phyloP scores from a whole-genome alignment of 2,797 vertebrate species.

The Micromesistius poutassou region DNA sequence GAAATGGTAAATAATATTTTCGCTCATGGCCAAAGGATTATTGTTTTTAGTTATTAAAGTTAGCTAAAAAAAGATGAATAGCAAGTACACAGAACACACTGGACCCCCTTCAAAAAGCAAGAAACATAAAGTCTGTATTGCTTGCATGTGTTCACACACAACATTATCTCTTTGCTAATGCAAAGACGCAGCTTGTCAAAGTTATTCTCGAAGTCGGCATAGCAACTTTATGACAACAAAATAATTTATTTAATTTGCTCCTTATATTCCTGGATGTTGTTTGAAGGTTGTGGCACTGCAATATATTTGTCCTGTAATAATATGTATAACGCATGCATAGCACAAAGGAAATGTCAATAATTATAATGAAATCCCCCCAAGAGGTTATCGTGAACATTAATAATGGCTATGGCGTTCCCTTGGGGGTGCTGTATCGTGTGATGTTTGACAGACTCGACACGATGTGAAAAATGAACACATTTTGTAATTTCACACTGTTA shows the following conservation, averaged over 20 bases:
- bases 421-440: slow-evolving; percentile 36
- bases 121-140: not conserved
- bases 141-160: too few relatives aligned
- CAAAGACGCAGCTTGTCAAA: too few relatives aligned
- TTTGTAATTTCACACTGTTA: not conserved
- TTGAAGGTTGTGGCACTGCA: not conserved
- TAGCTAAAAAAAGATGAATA: too few relatives aligned
- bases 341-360: slow-evolving; percentile 60
- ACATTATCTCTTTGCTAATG: too few relatives aligned
- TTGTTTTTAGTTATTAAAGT: too few relatives aligned
- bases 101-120: not conserved
- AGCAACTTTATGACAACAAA: not conserved
- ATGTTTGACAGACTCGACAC: slow-evolving; percentile 56
- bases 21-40: too few relatives aligned
- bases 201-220: not conserved
- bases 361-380: slow-evolving; percentile 64
- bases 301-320: slow-evolving; percentile 22
- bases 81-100: not conserved
- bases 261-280: not conserved
- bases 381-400: slow-evolving; percentile 64
- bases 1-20: not conserved
- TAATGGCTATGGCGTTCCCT: slow-evolving; percentile 61
- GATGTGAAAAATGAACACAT: slow-evolving; percentile 22
- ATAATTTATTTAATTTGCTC: not conserved
- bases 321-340: slow-evolving; percentile 32